phyloP scores from a whole-genome alignment of 2,888 invertebrate species.

The Allygus modestus region DNA sequence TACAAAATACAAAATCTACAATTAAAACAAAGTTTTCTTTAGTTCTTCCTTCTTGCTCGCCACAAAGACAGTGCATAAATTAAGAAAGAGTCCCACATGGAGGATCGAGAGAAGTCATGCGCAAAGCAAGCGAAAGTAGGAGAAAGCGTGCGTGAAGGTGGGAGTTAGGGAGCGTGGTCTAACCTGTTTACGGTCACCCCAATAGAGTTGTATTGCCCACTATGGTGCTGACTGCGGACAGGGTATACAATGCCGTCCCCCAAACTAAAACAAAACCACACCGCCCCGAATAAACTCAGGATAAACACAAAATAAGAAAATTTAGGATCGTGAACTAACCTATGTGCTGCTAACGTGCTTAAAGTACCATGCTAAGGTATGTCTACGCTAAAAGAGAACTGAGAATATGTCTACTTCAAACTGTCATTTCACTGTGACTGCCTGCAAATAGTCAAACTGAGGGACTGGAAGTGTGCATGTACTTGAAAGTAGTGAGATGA shows the following conservation, averaged over 20 bases:
- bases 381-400: neutral
- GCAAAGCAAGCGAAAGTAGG: constrained; percentile 30
- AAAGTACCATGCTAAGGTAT: constrained; percentile 46
- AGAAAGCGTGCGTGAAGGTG: constrained; percentile 49
- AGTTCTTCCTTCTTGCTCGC: neutral
- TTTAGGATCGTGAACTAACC: constrained; percentile 16
- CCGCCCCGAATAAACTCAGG: constrained; percentile 63
- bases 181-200: constrained; percentile 91
- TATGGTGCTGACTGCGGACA: constrained; percentile 84
- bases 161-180: constrained; percentile 73
- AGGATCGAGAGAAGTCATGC: constrained; percentile 38
- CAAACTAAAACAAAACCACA: constrained; percentile 81
- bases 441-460: too few relatives aligned
- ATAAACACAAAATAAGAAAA: constrained; percentile 55
- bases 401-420: neutral
- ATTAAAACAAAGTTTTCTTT: neutral
- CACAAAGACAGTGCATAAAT: constrained; percentile 23
- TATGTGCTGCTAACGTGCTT: constrained; percentile 25
- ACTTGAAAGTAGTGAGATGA: too few relatives aligned
- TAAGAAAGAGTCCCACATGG: constrained; percentile 32
- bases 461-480: too few relatives aligned
- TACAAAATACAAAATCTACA: constrained; percentile 1
- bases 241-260: constrained; percentile 94
- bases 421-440: too few relatives aligned
- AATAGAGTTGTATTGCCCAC: constrained; percentile 91